phyloP scores from a whole-genome alignment of 2,797 vertebrate genomes.

The Gallinago stenura region DNA sequence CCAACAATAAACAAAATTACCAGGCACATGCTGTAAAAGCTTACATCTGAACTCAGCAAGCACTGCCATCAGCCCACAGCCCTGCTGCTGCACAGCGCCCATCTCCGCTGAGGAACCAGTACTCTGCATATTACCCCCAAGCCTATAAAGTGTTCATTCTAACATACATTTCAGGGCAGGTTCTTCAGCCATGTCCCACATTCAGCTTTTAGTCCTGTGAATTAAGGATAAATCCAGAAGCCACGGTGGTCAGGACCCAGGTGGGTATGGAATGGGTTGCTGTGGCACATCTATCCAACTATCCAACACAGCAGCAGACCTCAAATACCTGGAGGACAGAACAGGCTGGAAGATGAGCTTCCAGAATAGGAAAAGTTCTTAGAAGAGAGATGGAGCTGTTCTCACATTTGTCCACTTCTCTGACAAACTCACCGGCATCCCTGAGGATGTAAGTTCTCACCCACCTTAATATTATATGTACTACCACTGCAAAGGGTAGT shows the following conservation, averaged over 20 bases:
- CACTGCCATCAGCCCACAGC: background rate
- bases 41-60: background rate
- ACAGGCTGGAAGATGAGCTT: background rate
- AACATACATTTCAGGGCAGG: background rate
- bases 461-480: background rate
- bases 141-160: background rate
- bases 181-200: fast-evolving
- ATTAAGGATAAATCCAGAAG: background rate
- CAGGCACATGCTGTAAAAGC: background rate
- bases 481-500: background rate
- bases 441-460: background rate
- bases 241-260: background rate
- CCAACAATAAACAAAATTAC: slow-evolving; percentile 12
- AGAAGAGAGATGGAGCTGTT: background rate
- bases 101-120: fast-evolving
- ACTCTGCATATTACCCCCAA: background rate
- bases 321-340: background rate
- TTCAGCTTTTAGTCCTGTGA: fast-evolving
- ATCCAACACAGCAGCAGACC: background rate
- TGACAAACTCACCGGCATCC: background rate
- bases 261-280: background rate
- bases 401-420: fast-evolving
- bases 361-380: background rate
- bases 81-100: background rate
- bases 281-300: background rate